Base-by-base conservation (phyloP, 2,113 vertebrate genomes). In the Pseudorectes ferrugineus region DNA sequence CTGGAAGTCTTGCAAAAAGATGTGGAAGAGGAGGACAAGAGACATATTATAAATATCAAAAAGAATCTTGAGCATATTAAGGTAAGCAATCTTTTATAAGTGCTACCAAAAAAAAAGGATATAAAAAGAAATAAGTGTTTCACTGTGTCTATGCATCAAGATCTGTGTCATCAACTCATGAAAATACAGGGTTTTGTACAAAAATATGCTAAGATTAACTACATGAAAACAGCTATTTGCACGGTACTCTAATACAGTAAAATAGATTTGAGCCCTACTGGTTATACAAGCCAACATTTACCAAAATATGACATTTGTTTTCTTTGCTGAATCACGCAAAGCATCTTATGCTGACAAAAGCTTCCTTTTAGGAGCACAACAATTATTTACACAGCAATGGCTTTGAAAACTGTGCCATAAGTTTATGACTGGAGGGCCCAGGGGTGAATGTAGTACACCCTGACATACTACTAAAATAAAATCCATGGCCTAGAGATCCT, bases 41-140 rank as follows among this genome's bases (percentile, higher is more conserved):
- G 0, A 11, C 5, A 16, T 3, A 22, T 96, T 52, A 12, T 0
- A 22, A 91, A 62, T 1, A 96, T 96, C 10, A 10, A 54, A 8
- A 92, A 52, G 51, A 96, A 96, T 62, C 85, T 97, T 22, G 1
- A 20, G 25, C 4, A 0, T 6, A 61, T 88, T 12, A 35, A 3
- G 96, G 97, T 97, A 97, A 19, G 94, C 2, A 85, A 86, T 28
- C 31, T 49, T 80, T 78, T 36, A 40, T 17, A 79, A 55, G 14
- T 35, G 25, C 17, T 59, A 81, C 4, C 1, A 36, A 28, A 25
- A 25, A 25, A 45, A 58, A 25, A 5, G 13, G 1, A 26, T 10
- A 4, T 4, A 24, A 25, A 31, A 71, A 11, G 6, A 11, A 84
- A 18, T 5, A 63, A 19, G 25, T 21, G 12, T 42, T 79, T 68